Conservation (phyloP, 2,113 vertebrate genomes). For the Hylia prasina region DNA sequence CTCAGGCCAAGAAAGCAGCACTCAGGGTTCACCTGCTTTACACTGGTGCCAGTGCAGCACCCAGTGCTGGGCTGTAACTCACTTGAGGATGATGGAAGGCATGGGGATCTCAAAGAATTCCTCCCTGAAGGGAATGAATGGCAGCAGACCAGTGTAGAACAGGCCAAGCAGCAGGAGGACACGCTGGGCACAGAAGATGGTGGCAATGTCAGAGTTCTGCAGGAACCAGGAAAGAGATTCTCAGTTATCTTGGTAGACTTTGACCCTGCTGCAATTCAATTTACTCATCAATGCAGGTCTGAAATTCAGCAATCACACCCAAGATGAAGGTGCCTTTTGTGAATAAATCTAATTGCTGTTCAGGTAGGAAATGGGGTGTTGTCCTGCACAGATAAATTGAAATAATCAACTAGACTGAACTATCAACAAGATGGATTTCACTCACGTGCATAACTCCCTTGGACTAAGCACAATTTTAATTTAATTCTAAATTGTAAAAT, state of each 20-base stretch:
- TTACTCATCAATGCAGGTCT: neutral
- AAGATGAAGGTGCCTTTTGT: neutral
- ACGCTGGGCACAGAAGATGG: slow-evolving; percentile 90
- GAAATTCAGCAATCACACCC: neutral
- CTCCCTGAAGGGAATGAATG: slow-evolving; percentile 91
- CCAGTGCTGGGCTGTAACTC: slow-evolving; percentile 36
- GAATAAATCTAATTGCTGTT: neutral
- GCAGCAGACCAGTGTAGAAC: slow-evolving; percentile 95
- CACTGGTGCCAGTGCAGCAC: neutral
- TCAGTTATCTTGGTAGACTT: neutral
- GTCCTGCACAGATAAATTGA: neutral
- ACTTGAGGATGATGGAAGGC: slow-evolving; percentile 96
- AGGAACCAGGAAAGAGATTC: neutral
- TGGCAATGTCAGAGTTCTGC: slow-evolving; percentile 89
- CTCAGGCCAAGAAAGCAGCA: neutral
- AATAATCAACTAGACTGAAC: neutral
- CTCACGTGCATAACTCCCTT: neutral
- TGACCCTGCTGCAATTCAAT: neutral
- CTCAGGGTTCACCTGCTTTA: neutral
- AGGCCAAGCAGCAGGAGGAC: slow-evolving; percentile 90
- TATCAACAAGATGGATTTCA: neutral
- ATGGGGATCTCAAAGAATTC: slow-evolving; percentile 97
- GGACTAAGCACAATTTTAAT: neutral
- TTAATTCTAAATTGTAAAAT: neutral
- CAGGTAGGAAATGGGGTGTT: neutral